Evolutionary conservation across 2,113 vertebrate genomes (phyloP).

Genomic region (Argyrosomus japonicus): DNA sequence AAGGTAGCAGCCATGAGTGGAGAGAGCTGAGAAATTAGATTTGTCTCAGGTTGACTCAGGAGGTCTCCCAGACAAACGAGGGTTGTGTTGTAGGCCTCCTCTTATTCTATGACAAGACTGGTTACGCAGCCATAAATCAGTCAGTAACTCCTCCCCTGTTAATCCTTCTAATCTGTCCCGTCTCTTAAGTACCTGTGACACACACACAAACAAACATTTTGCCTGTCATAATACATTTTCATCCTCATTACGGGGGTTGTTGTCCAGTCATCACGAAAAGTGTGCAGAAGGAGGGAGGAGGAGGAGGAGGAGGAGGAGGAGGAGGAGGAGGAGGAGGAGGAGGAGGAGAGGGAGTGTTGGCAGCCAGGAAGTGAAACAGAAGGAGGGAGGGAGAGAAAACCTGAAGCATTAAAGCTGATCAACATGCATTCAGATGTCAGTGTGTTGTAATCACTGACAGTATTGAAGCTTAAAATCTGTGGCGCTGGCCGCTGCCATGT

Average conservation of each 20-base stretch:
- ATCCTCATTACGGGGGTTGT: conserved; percentile 70
- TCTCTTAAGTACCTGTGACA: conserved; percentile 62
- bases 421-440: neutral
- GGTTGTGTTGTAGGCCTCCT: conserved; percentile 26
- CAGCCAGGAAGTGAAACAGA: conserved; percentile 27
- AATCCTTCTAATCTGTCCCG: neutral
- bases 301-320: conserved; percentile 18
- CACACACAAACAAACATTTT: conserved; percentile 41
- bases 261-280: conserved; percentile 53
- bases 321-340: conserved; percentile 12
- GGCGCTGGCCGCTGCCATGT: no score
- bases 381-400: conserved; percentile 20
- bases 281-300: conserved; percentile 29
- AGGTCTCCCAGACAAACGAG: conserved; percentile 28
- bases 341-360: conserved; percentile 22
- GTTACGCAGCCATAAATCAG: conserved; percentile 18
- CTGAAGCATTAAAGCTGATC: conserved; percentile 1
- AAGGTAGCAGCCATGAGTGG: conserved; percentile 38
- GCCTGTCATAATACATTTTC: conserved; percentile 69
- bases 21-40: conserved; percentile 64
- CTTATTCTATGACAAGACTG: conserved; percentile 14
- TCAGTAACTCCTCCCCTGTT: neutral
- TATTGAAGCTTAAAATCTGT: no score
- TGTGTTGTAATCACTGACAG: neutral
- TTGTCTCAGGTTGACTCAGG: conserved; percentile 51